A percentile compares a stretch with the other conserved stretches of the same genome.
phyloP scores from a whole-genome alignment of 2,797 vertebrate genomes.

The Spondyliosoma cantharus region DNA sequence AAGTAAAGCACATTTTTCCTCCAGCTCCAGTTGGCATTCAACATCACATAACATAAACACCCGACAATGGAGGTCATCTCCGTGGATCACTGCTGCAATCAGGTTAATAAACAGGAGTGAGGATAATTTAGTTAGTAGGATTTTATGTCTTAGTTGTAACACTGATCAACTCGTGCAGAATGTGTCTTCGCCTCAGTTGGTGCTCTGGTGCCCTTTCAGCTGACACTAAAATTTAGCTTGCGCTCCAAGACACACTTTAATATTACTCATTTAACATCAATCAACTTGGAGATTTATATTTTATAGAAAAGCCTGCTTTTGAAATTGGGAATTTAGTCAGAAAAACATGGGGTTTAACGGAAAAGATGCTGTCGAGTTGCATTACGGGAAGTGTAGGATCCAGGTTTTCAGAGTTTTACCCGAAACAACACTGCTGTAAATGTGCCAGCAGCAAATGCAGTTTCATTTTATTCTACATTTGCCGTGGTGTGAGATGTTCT shows the following conservation, averaged over 20 bases:
- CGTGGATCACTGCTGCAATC: too few species aligned
- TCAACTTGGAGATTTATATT: neutral
- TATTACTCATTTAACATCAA: neutral
- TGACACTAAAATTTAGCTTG: too few species aligned
- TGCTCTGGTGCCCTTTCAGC: too few species aligned
- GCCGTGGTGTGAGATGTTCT: constrained; percentile 18
- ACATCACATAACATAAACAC: too few species aligned
- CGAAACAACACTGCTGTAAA: neutral
- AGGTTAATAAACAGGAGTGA: too few species aligned
- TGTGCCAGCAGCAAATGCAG: neutral
- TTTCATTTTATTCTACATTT: neutral
- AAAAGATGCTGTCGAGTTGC: neutral
- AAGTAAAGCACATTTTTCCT: too few species aligned
- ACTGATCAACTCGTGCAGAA: neutral
- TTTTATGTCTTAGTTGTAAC: neutral
- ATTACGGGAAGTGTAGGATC: neutral
- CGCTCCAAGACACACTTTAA: too few species aligned
- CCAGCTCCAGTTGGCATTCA: too few species aligned
- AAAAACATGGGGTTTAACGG: neutral
- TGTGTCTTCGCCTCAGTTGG: neutral
- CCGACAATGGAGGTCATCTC: too few species aligned
- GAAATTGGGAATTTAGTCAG: neutral
- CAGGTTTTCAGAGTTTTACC: neutral
- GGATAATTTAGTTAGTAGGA: too few species aligned
- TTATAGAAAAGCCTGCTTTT: neutral